Evolutionary conservation across 1,140 invertebrate species (phyloP).

Genomic region (Brevipalpus yothersi): DNA sequence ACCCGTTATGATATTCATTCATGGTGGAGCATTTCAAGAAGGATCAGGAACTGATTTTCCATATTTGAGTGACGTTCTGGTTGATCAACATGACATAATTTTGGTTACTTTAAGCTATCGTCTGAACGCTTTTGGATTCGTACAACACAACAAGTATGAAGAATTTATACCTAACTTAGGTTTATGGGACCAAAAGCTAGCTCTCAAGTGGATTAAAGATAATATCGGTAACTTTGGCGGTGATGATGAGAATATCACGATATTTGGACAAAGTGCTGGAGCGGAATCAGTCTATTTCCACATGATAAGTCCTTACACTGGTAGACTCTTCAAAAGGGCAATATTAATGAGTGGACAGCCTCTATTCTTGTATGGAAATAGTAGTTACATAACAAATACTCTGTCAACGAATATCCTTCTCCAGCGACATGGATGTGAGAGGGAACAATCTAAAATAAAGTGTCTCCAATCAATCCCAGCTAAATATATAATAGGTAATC

Average conservation of each 20-base stretch:
- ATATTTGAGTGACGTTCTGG: constrained; percentile 32
- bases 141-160: constrained; percentile 36
- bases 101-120: constrained; percentile 43
- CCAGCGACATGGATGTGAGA: too few species aligned
- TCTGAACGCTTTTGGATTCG: constrained; percentile 42
- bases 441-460: too few species aligned
- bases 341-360: not conserved
- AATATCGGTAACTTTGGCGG: constrained; percentile 28
- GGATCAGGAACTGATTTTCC: constrained; percentile 27
- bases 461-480: too few species aligned
- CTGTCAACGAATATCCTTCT: too few species aligned
- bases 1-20: constrained; percentile 49
- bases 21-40: constrained; percentile 40
- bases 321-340: not conserved
- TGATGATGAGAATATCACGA: not conserved
- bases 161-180: constrained; percentile 11
- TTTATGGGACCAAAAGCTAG: constrained; percentile 19
- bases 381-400: not conserved
- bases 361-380: not conserved
- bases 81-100: constrained; percentile 35
- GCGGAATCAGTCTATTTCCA: not conserved
- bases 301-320: not conserved
- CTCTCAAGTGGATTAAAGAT: constrained; percentile 21
- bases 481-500: too few species aligned
- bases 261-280: constrained; percentile 14